Evolutionary conservation across 2,113 vertebrate genomes (phyloP), one percentile per base, ranked within the genome.

Genomic region (Philantomba maxwellii): DNA sequence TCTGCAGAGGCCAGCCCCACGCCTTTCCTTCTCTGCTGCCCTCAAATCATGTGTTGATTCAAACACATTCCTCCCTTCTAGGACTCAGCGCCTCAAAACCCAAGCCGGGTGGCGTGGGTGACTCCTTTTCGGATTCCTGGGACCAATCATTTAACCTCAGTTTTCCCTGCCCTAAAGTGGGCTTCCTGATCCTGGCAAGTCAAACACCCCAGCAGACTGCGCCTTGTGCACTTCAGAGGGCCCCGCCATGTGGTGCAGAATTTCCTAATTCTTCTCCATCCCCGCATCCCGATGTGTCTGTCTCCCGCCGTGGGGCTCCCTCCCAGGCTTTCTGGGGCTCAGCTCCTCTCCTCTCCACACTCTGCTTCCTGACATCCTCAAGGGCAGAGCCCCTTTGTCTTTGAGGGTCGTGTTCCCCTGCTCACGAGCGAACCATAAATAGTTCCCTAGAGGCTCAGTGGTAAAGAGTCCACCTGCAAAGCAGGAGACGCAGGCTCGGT

Each of bases 1-100:
- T 3, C 57, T 26, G 21, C 16, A 15, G 57, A 10, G 5, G 43
- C 26, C 4, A 0, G 17, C 64, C 47, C 23, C 4, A 0, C 0
- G 5, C 39, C 13, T 62, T 21, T 33, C 81, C 85, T 36, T 0
- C 21, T 19, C 21, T 28, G 45, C 28, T 23, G 47, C 57, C 83
- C 45, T 45, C 36, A 30, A 1, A 14, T 8, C 55, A 33, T 25
- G 4, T 43, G 36, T 73, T 8, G 39, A 23, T 49, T 7, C 23
- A 51, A 26, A 12, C 80, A 70, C 6, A 19, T 19, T 39, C 62
- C 33, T 47, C 1, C n/a, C 47, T 51, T 57, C 58, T 26, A 57
- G 26, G 81, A 66, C 36, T 58, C n/a, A 49, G n/a, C 62, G 21
- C 77, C 70, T 81, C 26, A 25, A 39, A 83, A 23, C 21, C 60